phyloP scores from a whole-genome alignment of 2,888 invertebrate species.

The Coleophora flavipennella region DNA sequence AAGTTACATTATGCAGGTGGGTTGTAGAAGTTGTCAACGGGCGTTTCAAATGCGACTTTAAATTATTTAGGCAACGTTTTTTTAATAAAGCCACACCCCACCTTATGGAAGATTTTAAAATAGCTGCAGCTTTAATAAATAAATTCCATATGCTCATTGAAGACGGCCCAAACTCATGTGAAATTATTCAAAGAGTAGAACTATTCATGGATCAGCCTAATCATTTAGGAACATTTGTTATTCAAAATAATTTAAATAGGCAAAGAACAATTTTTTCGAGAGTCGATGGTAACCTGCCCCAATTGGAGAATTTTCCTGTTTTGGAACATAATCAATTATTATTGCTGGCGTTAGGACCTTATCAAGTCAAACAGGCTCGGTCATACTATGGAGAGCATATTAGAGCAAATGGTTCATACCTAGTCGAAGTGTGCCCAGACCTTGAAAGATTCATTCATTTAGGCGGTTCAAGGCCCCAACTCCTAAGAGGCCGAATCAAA shows the following conservation, averaged over 20 bases:
- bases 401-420: neutral
- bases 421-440: conserved; percentile 3
- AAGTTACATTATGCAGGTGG: conserved; percentile 10
- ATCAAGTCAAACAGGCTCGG: conserved; percentile 10
- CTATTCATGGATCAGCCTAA: neutral
- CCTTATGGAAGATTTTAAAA: conserved; percentile 1
- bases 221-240: conserved; percentile 1
- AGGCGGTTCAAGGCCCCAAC: conserved; percentile 1
- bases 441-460: neutral
- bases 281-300: conserved; percentile 1
- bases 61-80: conserved; percentile 10
- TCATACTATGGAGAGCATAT: conserved; percentile 11
- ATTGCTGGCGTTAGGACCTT: conserved; percentile 9
- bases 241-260: conserved; percentile 2
- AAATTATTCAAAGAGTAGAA: conserved; percentile 5
- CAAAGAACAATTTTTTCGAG: neutral
- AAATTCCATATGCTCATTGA: conserved; percentile 6
- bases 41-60: conserved; percentile 11
- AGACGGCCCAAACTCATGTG: conserved; percentile 5
- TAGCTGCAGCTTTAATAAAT: conserved; percentile 5
- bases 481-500: conserved; percentile 6
- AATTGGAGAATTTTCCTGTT: no score
- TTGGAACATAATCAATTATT: conserved; percentile 3
- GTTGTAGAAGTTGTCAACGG: conserved; percentile 8
- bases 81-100: conserved; percentile 4